These are phyloP conservation scores for Acanthornis magna DNA, from an alignment of 2,797 vertebrate species.

Conservation along the genomic window DNA sequence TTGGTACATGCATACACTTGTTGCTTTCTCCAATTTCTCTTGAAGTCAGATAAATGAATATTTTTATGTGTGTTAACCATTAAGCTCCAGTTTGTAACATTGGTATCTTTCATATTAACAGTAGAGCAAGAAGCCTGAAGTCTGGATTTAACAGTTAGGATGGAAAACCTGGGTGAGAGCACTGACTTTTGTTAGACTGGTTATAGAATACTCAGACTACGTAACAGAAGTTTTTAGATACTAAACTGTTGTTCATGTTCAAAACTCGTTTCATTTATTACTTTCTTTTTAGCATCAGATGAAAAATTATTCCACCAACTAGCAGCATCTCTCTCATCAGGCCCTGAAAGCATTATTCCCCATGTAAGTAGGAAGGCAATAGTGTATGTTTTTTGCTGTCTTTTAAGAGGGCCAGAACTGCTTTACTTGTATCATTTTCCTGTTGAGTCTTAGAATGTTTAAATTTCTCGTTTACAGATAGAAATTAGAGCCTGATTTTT, in stretches of 20 bases:
- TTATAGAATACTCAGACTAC: neutral
- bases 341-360: neutral
- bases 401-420: neutral
- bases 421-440: neutral
- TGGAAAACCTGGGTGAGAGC: neutral
- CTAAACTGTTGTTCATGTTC: neutral
- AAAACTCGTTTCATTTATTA: neutral
- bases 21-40: neutral
- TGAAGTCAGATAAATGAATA: neutral
- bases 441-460: conserved; percentile 17
- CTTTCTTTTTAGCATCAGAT: neutral
- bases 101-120: neutral
- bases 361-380: neutral
- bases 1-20: neutral
- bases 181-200: neutral
- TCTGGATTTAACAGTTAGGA: neutral
- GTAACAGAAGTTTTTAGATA: neutral
- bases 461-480: neutral
- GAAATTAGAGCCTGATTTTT: neutral
- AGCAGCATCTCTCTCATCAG: neutral
- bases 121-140: neutral
- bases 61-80: neutral
- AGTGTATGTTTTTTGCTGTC: neutral
- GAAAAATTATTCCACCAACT: neutral
- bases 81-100: neutral